A percentile compares a stretch with the other conserved stretches of the same genome.
Conservation (phyloP, 2,113 vertebrate genomes). For the Neotragus moschatus region DNA sequence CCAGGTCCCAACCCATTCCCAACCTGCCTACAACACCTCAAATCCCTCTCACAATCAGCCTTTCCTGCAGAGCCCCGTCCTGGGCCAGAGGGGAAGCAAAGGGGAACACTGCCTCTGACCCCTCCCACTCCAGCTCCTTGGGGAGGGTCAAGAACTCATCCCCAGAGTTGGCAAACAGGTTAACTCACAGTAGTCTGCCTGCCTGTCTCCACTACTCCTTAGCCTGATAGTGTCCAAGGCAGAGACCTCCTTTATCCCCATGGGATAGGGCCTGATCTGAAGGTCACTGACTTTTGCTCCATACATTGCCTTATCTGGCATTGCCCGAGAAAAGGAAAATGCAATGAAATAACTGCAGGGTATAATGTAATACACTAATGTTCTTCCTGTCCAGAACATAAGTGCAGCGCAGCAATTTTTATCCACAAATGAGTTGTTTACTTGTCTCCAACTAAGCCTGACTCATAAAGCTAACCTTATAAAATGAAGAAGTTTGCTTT, state of each 20-base stretch:
- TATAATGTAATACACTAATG: background rate
- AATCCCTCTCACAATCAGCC: background rate
- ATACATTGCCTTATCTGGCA: background rate
- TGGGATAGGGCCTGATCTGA: background rate
- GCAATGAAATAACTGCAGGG: background rate
- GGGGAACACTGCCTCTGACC: background rate
- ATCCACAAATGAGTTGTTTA: slow-evolving; percentile 40
- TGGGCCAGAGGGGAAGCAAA: background rate
- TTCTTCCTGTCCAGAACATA: background rate
- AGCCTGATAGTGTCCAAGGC: background rate
- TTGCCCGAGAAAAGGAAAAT: background rate
- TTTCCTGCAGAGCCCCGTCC: background rate
- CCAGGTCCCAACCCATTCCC: background rate
- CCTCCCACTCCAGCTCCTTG: background rate
- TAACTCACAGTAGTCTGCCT: fast-evolving
- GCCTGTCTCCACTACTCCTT: background rate
- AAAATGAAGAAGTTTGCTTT: slow-evolving; percentile 5
- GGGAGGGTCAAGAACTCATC: background rate
- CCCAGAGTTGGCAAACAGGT: too few species aligned
- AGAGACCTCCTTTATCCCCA: background rate
- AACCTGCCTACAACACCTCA: background rate
- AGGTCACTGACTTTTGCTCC: background rate
- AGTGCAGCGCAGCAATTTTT: slow-evolving; percentile 22
- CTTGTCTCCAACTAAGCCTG: slow-evolving; percentile 41
- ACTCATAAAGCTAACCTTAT: slow-evolving; percentile 57